Evolutionary conservation across 1,140 invertebrate species (phyloP).

Genomic region (Drosophila auraria): DNA sequence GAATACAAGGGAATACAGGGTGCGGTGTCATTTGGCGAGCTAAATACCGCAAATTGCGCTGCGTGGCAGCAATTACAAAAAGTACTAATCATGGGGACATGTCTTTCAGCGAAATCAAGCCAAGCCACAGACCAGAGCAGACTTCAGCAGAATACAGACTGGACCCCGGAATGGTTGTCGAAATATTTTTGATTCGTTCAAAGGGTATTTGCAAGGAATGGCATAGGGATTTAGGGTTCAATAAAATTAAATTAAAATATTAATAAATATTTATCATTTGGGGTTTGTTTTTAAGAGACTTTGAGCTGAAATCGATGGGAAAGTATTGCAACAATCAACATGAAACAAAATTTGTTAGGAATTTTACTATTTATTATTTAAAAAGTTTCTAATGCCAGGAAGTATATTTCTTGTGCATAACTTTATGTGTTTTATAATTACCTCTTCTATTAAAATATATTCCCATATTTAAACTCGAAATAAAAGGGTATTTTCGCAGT

Average conservation of each 20-base stretch:
- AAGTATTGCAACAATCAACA: too few relatives aligned
- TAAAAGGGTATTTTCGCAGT: slow-evolving; percentile 3
- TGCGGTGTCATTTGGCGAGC: slow-evolving; percentile 69
- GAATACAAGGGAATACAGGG: not conserved
- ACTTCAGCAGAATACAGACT: slow-evolving; percentile 28
- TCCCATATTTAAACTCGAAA: not conserved
- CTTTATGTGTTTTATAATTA: too few relatives aligned
- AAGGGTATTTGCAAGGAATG: not conserved
- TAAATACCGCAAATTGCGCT: slow-evolving; percentile 80
- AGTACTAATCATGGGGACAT: slow-evolving; percentile 72
- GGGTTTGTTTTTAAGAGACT: too few relatives aligned
- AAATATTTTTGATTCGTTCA: slow-evolving; percentile 12
- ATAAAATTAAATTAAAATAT: not conserved
- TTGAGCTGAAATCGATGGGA: too few relatives aligned
- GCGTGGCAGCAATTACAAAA: slow-evolving; percentile 78
- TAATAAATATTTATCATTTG: not conserved
- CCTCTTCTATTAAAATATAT: too few relatives aligned
- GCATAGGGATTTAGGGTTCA: not conserved
- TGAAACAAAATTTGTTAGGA: too few relatives aligned
- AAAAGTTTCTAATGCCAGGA: too few relatives aligned
- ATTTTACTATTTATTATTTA: too few relatives aligned
- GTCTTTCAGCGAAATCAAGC: slow-evolving; percentile 62
- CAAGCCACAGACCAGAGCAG: slow-evolving; percentile 48
- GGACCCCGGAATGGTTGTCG: slow-evolving; percentile 11
- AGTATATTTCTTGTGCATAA: too few relatives aligned